Conservation (phyloP, 2,113 vertebrate species). For the Rhadina sibilatrix region DNA sequence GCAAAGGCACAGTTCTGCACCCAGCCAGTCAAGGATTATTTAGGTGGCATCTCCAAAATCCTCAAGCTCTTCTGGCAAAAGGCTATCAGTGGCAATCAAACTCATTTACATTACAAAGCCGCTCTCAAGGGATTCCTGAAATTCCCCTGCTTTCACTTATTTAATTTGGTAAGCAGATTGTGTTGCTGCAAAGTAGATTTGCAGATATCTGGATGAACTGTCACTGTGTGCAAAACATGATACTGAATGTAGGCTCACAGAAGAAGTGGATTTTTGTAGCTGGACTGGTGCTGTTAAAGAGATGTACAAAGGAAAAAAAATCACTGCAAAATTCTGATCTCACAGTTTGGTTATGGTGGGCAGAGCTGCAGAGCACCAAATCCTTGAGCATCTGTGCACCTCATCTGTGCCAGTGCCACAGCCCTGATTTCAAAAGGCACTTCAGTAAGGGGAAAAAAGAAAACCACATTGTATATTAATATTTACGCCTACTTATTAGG, state of each 20-base stretch:
- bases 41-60: neutral
- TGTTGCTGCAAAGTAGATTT: neutral
- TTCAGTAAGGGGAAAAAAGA: neutral
- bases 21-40: neutral
- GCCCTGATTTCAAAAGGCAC: neutral
- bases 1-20: neutral
- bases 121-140: neutral
- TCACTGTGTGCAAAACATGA: neutral
- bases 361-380: neutral
- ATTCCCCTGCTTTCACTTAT: neutral
- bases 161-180: constrained; percentile 33
- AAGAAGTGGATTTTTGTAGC: neutral
- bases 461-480: neutral
- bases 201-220: neutral
- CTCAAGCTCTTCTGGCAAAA: neutral
- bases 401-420: neutral
- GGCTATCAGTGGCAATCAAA: neutral
- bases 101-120: neutral
- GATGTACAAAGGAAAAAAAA: neutral
- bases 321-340: neutral
- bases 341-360: neutral
- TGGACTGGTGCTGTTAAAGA: constrained; percentile 23
- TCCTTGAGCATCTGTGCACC: neutral
- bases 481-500: neutral
- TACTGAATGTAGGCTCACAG: neutral